These are phyloP conservation scores for Tachina fera DNA, from an alignment of 2,888 invertebrate genomes.

Conservation along the genomic window DNA sequence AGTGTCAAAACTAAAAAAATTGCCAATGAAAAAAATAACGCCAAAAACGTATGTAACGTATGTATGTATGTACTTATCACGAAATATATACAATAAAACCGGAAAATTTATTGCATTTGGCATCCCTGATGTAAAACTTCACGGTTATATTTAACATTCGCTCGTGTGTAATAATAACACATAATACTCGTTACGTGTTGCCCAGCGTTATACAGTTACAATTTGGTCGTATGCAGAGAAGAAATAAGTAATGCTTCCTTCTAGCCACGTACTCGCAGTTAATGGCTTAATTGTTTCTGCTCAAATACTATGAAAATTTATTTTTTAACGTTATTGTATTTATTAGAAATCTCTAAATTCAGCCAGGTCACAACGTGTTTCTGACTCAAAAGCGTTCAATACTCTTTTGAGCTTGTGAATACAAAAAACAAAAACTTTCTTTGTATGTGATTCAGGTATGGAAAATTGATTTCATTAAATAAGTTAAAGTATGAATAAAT, in stretches of 20 bases:
- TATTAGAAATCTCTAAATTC: slow-evolving; percentile 34
- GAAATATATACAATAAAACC: neutral
- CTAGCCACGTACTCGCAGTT: slow-evolving; percentile 38
- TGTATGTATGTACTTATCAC: neutral
- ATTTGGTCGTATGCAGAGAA: slow-evolving; percentile 24
- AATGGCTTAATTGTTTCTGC: neutral
- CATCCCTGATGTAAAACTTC: neutral
- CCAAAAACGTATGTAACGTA: too few species aligned
- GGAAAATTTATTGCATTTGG: neutral
- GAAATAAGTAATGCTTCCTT: slow-evolving; percentile 46
- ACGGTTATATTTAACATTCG: slow-evolving; percentile 3
- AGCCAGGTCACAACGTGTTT: slow-evolving; percentile 46
- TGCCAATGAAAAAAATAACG: too few species aligned
- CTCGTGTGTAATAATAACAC: neutral
- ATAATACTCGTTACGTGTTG: slow-evolving; percentile 23
- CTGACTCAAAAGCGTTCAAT: slow-evolving; percentile 17
- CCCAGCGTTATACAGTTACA: slow-evolving; percentile 10
- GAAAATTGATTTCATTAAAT: neutral
- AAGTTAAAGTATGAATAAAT: too few species aligned
- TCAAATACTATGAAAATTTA: neutral
- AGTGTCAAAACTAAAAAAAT: too few species aligned
- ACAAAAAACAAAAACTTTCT: slow-evolving; percentile 47
- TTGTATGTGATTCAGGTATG: slow-evolving; percentile 7
- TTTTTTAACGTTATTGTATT: neutral
- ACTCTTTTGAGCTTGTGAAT: slow-evolving; percentile 6